Conservation (phyloP, 2,797 vertebrate genomes). For the Hapalemur alaotrensis region DNA sequence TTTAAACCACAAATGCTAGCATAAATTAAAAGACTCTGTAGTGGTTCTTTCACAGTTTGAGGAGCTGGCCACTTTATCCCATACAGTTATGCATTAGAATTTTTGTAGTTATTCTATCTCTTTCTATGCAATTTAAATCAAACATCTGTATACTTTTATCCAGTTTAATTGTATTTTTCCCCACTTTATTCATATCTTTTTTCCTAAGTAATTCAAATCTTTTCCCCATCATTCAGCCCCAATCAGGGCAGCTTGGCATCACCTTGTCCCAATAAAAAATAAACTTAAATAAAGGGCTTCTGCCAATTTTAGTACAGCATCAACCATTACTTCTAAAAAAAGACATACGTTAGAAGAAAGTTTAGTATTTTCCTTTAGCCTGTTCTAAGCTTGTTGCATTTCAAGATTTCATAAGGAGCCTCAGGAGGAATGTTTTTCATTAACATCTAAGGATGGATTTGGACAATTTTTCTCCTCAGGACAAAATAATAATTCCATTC, state of each 20-base stretch:
- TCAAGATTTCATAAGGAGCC: neutral
- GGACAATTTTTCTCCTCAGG: neutral
- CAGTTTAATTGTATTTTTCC: neutral
- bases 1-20: neutral
- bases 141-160: neutral
- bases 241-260: neutral
- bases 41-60: neutral
- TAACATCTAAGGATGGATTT: neutral
- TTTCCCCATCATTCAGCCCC: neutral
- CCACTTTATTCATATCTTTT: neutral
- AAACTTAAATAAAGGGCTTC: neutral
- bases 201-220: neutral
- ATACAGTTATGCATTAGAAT: neutral
- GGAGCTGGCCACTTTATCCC: neutral
- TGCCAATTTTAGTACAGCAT: neutral
- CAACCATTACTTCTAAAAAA: neutral
- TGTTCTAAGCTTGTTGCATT: neutral
- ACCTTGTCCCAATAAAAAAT: neutral
- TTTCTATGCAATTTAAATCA: neutral
- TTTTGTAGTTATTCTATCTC: neutral
- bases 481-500: neutral
- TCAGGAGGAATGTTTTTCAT: neutral
- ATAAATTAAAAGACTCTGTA: neutral
- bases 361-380: neutral
- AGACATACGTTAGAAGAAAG: neutral